A percentile compares a stretch with the other conserved stretches of the same genome.
phyloP scores from a whole-genome alignment of 2,888 invertebrate genomes.

The Timandra comae region DNA sequence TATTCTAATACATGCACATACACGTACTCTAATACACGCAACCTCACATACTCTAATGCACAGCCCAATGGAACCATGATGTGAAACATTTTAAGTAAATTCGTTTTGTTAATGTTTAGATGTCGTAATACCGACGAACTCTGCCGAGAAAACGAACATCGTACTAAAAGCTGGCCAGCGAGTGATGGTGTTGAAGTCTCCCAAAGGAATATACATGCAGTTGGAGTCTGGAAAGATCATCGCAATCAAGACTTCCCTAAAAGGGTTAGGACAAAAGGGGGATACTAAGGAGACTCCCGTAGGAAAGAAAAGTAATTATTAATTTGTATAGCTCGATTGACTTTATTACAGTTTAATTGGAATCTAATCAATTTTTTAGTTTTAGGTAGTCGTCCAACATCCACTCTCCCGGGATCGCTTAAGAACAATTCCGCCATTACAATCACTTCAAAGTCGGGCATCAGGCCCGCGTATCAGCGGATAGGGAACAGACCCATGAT shows the following conservation, averaged over 20 bases:
- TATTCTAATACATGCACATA: too few species aligned
- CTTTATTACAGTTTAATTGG: too few species aligned
- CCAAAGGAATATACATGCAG: constrained; percentile 97
- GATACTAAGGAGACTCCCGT: constrained; percentile 57
- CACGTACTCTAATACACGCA: too few species aligned
- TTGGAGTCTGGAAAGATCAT: constrained; percentile 96
- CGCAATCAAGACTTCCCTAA: constrained; percentile 89
- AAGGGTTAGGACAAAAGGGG: constrained; percentile 75
- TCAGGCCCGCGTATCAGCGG: constrained; percentile 54
- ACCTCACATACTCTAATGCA: too few species aligned
- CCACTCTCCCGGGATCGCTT: constrained; percentile 66
- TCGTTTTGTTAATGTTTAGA: constrained; percentile 62
- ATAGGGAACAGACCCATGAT: constrained; percentile 52
- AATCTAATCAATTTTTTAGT: constrained; percentile 35
- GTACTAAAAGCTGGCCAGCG: constrained; percentile 95
- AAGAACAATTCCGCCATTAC: constrained; percentile 79
- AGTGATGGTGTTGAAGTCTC: constrained; percentile 95
- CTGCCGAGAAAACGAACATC: constrained; percentile 91
- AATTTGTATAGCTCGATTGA: not conserved
- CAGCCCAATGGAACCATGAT: too few species aligned
- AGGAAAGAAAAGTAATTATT: constrained; percentile 59
- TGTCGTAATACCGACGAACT: constrained; percentile 94
- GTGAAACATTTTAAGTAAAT: too few species aligned
- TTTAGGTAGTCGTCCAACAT: constrained; percentile 51
- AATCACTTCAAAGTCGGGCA: constrained; percentile 70